Evolutionary conservation across 2,888 invertebrate genomes (phyloP).

Genomic region (Celastrina argiolus): DNA sequence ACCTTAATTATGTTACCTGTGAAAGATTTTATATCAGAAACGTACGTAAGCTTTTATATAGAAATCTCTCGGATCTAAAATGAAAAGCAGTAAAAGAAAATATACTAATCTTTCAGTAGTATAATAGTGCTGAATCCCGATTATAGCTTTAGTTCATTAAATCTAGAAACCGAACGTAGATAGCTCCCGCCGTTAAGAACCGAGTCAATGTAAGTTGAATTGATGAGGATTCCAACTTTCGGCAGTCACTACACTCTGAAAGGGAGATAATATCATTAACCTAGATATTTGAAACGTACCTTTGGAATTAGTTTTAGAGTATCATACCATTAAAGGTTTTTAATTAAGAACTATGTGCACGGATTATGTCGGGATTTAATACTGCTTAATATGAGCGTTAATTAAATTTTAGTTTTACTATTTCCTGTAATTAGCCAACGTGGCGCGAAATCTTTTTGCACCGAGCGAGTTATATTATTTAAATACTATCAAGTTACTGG

Average conservation of each 20-base stretch:
- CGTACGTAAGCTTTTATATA: background rate
- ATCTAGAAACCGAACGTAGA: slow-evolving; percentile 19
- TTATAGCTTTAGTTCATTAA: slow-evolving; percentile 17
- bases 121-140: background rate
- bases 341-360: background rate
- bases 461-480: background rate
- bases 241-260: slow-evolving; percentile 29
- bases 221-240: slow-evolving; percentile 33
- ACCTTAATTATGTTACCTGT: no score
- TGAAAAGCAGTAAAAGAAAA: background rate
- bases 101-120: background rate
- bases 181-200: slow-evolving; percentile 14
- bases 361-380: slow-evolving; percentile 2
- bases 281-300: slow-evolving; percentile 22
- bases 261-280: slow-evolving; percentile 31
- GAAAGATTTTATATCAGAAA: no score
- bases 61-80: background rate
- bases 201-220: slow-evolving; percentile 30
- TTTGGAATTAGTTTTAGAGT: slow-evolving; percentile 13
- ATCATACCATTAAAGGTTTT: slow-evolving; percentile 12
- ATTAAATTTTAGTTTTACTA: slow-evolving; percentile 4
- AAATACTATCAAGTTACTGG: background rate
- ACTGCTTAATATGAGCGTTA: background rate
- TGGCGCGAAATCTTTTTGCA: background rate
- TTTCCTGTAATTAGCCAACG: slow-evolving; percentile 6